Evolutionary conservation across 1,140 invertebrate species (phyloP).

Genomic region (Drosophila mayri): DNA sequence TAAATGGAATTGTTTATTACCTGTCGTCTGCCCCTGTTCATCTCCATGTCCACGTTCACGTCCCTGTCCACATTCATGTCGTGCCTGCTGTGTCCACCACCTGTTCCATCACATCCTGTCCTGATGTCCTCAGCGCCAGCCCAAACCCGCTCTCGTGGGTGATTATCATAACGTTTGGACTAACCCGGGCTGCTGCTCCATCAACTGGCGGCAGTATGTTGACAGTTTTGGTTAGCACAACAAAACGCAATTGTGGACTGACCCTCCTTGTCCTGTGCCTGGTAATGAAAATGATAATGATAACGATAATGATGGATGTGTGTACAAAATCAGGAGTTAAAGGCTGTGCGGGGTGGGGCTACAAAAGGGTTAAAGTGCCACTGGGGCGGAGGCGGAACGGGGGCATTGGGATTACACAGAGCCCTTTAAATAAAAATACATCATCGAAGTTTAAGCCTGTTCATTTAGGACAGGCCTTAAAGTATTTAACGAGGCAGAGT

Average conservation of each 20-base stretch:
- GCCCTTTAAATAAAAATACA: slow-evolving; percentile 16
- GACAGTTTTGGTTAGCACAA: slow-evolving; percentile 67
- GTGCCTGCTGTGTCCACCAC: slow-evolving; percentile 5
- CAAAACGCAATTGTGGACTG: slow-evolving; percentile 66
- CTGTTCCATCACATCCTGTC: slow-evolving; percentile 12
- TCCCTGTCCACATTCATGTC: slow-evolving; percentile 23
- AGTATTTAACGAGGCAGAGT: slow-evolving; percentile 1
- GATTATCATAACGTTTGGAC: slow-evolving; percentile 75
- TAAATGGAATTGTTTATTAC: slow-evolving; percentile 83
- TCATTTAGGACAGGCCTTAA: not conserved
- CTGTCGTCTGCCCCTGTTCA: slow-evolving; percentile 51
- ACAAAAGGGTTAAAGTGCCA: slow-evolving; percentile 31
- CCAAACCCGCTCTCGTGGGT: slow-evolving; percentile 37
- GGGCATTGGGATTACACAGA: slow-evolving; percentile 6
- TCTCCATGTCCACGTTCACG: slow-evolving; percentile 5
- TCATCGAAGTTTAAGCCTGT: slow-evolving; percentile 4
- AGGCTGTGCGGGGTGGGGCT: not conserved
- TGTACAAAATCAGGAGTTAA: slow-evolving; percentile 23
- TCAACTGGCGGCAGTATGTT: slow-evolving; percentile 56
- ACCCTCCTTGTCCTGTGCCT: slow-evolving; percentile 2
- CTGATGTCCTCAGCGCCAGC: not conserved
- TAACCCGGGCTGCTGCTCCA: slow-evolving; percentile 24
- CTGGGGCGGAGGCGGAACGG: slow-evolving; percentile 15
- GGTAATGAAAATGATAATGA: slow-evolving; percentile 36
- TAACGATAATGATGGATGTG: slow-evolving; percentile 40